Evolutionary conservation across 2,888 invertebrate species (phyloP).

Genomic region (Bimastos eiseni): DNA sequence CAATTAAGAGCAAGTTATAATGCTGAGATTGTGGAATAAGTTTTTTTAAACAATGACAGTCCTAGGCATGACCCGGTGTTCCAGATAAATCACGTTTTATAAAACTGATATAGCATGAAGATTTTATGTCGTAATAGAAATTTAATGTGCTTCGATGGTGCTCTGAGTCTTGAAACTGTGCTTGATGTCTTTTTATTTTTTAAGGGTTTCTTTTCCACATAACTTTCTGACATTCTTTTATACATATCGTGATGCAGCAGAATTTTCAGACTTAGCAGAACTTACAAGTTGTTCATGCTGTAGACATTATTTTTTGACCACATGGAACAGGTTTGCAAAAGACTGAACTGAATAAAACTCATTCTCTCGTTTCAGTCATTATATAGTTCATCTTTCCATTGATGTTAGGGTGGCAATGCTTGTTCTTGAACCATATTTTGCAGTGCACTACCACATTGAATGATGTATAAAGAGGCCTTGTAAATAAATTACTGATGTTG

Average conservation of each 20-base stretch:
- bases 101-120: neutral
- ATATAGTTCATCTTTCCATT: neutral
- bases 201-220: neutral
- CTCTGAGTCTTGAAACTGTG: neutral
- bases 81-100: neutral
- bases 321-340: neutral
- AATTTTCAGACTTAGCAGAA: neutral
- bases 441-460: neutral
- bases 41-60: neutral
- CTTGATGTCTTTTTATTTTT: neutral
- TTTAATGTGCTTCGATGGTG: neutral
- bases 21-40: neutral
- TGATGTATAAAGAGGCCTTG: neutral
- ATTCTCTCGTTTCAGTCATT: neutral
- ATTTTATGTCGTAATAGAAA: neutral
- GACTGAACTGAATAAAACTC: neutral
- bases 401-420: neutral
- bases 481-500: neutral
- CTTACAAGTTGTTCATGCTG: neutral
- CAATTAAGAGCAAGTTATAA: neutral
- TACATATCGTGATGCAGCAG: neutral
- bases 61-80: neutral
- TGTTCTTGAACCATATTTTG: neutral
- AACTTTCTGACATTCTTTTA: constrained; percentile 9
- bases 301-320: neutral